Percentiles rank a stretch among this genome's conserved stretches.
phyloP scores from a whole-genome alignment of 2,797 vertebrate species.

The Botia kubotai region DNA sequence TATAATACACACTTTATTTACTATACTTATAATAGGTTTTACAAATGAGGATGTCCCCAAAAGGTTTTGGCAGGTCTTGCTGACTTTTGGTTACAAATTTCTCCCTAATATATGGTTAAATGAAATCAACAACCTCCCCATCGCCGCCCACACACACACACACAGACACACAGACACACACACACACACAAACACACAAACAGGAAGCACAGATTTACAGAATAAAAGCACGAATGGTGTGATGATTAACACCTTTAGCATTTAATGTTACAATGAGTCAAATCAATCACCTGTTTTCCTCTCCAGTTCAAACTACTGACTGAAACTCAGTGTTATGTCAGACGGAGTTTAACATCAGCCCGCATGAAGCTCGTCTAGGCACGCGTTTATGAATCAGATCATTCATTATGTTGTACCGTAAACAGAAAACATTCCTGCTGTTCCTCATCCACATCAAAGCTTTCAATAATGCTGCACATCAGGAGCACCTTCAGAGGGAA shows the following conservation, averaged over 20 bases:
- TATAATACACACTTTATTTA: no score
- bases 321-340: not conserved
- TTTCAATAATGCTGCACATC: constrained; percentile 31
- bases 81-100: no score
- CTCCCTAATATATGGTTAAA: no score
- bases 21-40: no score
- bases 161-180: no score
- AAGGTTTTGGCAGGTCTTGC: no score
- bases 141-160: no score
- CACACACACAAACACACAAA: constrained; percentile 33
- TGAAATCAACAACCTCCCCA: no score
- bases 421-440: constrained; percentile 40
- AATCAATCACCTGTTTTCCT: not conserved
- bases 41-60: no score
- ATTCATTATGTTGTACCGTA: constrained; percentile 39
- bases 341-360: constrained; percentile 4
- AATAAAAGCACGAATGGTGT: not conserved
- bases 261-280: not conserved
- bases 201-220: not conserved
- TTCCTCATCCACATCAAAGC: constrained; percentile 35
- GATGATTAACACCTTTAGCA: not conserved
- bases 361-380: not conserved
- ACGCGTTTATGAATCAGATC: constrained; percentile 26
- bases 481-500: constrained; percentile 41
- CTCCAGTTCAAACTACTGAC: not conserved